Evolutionary conservation across 2,888 invertebrate genomes (phyloP), one percentile per base, ranked within the genome.

Genomic region (Cephus pulcher): DNA sequence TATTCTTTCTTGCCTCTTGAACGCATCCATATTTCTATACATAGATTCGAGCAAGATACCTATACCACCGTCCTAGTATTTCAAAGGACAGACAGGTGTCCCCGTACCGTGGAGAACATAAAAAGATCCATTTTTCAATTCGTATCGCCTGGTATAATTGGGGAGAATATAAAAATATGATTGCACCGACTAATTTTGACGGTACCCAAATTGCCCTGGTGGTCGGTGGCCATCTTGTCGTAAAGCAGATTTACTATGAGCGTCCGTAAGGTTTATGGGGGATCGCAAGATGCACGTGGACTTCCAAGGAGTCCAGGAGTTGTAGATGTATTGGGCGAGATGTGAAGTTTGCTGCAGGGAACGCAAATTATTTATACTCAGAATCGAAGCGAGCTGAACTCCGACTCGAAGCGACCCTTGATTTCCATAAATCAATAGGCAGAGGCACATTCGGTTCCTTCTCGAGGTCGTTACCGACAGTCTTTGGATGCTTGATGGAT

Each of bases 201-300:
- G 84, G 84, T 86, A 84, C 83, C 84, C 81, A 56, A 56, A 56
- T 56, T 56, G 56, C 56, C 84, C 83, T 85, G 85, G 86, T 86
- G 86, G 86, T 82, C 84, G 86, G 81, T 84, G 82, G 83, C 85
- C 9, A 9, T 1, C 32, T 71, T 71, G 32, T 71, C 71, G 71
- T 71, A 71, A 71, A 71, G 71, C 71, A 71, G 71, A 71, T 71
- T 71, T 71, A 71, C 71, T 71, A 71, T 71, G 33, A 71, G 83
- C 83, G 85, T 87, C 85, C 82, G 84, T 88, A 82, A 87, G 86
- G 85, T 89, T 89, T 89, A 89, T 84, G 89, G 86, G 56, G 89
- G 88, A 89, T 87, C 88, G 86, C 77, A 79, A 79, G 84, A 80
- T 71, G 34, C 71, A 33, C 71, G 15, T 71, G 34, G 15, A 32